phyloP scores from a whole-genome alignment of 2,888 invertebrate species.

The Sarcophaga variegata region DNA sequence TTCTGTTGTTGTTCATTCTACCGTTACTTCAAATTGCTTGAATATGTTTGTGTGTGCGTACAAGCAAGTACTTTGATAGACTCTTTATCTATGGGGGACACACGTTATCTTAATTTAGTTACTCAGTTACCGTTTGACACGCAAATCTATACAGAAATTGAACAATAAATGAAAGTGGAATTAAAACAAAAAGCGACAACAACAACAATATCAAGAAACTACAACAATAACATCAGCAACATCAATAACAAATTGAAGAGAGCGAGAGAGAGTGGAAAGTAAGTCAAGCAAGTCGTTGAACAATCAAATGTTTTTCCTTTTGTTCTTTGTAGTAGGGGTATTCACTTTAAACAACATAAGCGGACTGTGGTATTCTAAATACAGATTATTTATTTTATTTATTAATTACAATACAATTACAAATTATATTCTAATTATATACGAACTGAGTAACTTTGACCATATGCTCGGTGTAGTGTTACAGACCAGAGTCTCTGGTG shows the following conservation, averaged over 20 bases:
- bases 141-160: slow-evolving; percentile 48
- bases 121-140: slow-evolving; percentile 62
- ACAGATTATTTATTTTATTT: no score
- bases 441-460: no score
- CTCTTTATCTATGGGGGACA: slow-evolving; percentile 42
- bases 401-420: no score
- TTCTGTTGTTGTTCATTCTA: slow-evolving; percentile 7
- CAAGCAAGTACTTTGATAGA: slow-evolving; percentile 36
- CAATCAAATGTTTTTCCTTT: slow-evolving; percentile 22
- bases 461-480: no score
- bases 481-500: no score
- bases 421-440: no score
- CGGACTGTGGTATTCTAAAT: no score
- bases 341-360: not conserved
- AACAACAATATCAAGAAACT: no score
- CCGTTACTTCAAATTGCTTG: slow-evolving; percentile 9
- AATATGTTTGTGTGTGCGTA: slow-evolving; percentile 4
- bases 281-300: slow-evolving; percentile 34
- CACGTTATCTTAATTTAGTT: slow-evolving; percentile 63
- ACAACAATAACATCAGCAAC: not conserved
- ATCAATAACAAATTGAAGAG: not conserved
- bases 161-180: slow-evolving; percentile 28
- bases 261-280: not conserved
- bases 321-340: not conserved
- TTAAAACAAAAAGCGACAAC: not conserved